These are phyloP conservation scores for Episyrphus balteatus DNA, from an alignment of 1,140 invertebrate species.

Conservation along the genomic window DNA sequence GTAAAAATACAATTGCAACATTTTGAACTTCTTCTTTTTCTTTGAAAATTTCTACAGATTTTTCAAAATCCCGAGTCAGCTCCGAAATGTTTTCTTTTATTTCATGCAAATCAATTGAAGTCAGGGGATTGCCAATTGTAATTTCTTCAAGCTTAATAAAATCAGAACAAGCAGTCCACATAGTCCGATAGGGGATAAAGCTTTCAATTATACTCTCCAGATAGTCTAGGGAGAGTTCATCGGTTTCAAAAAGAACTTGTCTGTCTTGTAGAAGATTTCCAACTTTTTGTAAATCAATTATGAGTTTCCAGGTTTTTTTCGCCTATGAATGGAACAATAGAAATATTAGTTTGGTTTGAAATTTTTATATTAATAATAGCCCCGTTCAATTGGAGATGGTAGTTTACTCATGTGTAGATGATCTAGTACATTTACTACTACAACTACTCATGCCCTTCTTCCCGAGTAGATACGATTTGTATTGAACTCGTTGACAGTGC, in stretches of 20 bases:
- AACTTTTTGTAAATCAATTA: constrained; percentile 23
- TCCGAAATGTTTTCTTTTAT: constrained; percentile 16
- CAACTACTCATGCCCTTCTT: too few relatives aligned
- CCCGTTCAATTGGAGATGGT: too few relatives aligned
- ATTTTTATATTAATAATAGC: too few relatives aligned
- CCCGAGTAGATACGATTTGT: too few relatives aligned
- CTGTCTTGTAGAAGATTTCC: constrained; percentile 17
- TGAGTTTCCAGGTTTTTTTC: constrained; percentile 24
- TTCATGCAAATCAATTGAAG: constrained; percentile 21
- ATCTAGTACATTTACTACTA: too few relatives aligned
- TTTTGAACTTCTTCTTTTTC: constrained; percentile 29
- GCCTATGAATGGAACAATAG: background rate
- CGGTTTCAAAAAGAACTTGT: constrained; percentile 26
- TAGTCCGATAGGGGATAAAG: constrained; percentile 22
- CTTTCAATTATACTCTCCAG: constrained; percentile 20
- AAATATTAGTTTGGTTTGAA: too few relatives aligned
- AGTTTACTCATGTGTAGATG: too few relatives aligned
- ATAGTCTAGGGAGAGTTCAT: constrained; percentile 23
- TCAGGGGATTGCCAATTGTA: constrained; percentile 26
- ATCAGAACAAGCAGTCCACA: constrained; percentile 28
- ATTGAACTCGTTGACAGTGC: too few relatives aligned
- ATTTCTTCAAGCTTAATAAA: constrained; percentile 30
- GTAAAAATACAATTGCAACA: constrained; percentile 17
- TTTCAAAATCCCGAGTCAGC: constrained; percentile 10
- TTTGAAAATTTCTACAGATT: constrained; percentile 14